phyloP scores from a whole-genome alignment of 2,888 invertebrate genomes.

The Drosophila crucigera region DNA sequence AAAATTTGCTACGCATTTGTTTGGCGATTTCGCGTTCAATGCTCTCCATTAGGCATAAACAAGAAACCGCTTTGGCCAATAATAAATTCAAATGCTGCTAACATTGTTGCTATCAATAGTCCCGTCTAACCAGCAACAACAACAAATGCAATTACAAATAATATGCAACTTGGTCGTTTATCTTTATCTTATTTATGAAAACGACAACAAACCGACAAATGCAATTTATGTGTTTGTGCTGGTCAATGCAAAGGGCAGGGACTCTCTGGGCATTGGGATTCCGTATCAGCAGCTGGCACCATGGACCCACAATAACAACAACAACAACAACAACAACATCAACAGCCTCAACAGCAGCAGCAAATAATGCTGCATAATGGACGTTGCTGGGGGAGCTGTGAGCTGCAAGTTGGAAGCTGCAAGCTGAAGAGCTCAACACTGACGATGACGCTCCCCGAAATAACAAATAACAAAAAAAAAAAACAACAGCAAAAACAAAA shows the following conservation, averaged over 20 bases:
- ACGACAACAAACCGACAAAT: slow-evolving; percentile 84
- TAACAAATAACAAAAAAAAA: slow-evolving; percentile 26
- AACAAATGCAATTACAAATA: slow-evolving; percentile 84
- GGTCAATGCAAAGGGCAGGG: slow-evolving; percentile 71
- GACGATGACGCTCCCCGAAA: slow-evolving; percentile 70
- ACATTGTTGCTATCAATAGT: slow-evolving; percentile 75
- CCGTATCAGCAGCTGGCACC: slow-evolving; percentile 60
- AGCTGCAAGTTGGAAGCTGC: slow-evolving; percentile 51
- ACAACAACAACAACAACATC: slow-evolving; percentile 19
- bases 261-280: slow-evolving; percentile 46
- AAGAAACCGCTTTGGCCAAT: slow-evolving; percentile 66
- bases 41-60: slow-evolving; percentile 66
- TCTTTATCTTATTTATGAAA: slow-evolving; percentile 83
- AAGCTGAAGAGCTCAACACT: slow-evolving; percentile 59
- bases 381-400: slow-evolving; percentile 46
- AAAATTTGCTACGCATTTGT: slow-evolving; percentile 59
- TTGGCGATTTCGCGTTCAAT: slow-evolving; percentile 60
- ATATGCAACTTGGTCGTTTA: slow-evolving; percentile 84
- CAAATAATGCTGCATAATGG: slow-evolving; percentile 80
- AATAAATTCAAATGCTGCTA: slow-evolving; percentile 78
- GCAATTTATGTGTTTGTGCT: slow-evolving; percentile 83
- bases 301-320: slow-evolving; percentile 26
- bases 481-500: slow-evolving; percentile 31
- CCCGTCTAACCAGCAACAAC: slow-evolving; percentile 53
- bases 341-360: slow-evolving; percentile 39